Evolutionary conservation across 2,888 invertebrate genomes (phyloP).

Genomic region (Heliconius hortense): DNA sequence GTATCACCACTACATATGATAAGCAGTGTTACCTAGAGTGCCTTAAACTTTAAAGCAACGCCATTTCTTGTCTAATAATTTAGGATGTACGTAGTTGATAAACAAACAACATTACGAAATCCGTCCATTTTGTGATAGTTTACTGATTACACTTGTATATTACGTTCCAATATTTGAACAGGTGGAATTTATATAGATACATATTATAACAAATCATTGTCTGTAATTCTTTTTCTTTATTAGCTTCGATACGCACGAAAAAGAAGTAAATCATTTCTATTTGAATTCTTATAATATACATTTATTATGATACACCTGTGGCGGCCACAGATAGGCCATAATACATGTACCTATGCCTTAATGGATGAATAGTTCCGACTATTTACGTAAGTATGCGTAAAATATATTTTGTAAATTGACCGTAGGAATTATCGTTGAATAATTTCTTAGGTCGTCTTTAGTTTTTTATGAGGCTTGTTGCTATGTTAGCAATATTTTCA

Average conservation of each 20-base stretch:
- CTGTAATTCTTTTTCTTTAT: slow-evolving; percentile 11
- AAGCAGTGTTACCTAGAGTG: slow-evolving; percentile 20
- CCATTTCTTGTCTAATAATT: neutral
- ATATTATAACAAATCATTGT: slow-evolving; percentile 11
- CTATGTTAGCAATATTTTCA: neutral
- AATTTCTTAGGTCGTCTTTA: slow-evolving; percentile 1
- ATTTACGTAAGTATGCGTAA: neutral
- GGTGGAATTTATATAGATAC: slow-evolving; percentile 10
- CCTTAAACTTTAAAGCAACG: slow-evolving; percentile 16
- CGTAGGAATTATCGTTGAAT: neutral
- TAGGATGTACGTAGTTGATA: slow-evolving; percentile 4
- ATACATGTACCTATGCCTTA: no score
- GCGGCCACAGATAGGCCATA: no score
- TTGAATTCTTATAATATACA: neutral
- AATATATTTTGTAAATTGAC: slow-evolving; percentile 1
- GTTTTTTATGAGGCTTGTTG: neutral
- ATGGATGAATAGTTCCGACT: neutral
- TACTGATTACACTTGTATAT: slow-evolving; percentile 12
- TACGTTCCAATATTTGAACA: slow-evolving; percentile 13
- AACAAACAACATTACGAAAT: slow-evolving; percentile 9
- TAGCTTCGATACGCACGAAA: neutral
- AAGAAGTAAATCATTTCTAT: neutral
- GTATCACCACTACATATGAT: neutral
- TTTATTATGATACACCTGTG: neutral
- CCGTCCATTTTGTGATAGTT: slow-evolving; percentile 26